A percentile compares a stretch with the other conserved stretches of the same genome.
These are phyloP conservation scores for Knipowitschia caucasica DNA, from an alignment of 2,797 vertebrate genomes.

Conservation along the genomic window DNA sequence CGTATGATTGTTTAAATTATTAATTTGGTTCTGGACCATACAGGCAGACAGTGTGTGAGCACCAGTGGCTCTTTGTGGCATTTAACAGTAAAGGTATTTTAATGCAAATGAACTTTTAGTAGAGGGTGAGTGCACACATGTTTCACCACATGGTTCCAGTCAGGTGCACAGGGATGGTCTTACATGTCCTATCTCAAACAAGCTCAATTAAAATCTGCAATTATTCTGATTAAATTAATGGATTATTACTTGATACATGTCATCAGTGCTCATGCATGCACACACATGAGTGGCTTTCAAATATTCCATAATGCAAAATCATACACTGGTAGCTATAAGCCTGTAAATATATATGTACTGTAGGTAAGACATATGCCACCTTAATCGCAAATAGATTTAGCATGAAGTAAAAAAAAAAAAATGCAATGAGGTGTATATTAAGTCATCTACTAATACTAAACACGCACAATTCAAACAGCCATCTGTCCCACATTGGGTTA, in stretches of 20 bases:
- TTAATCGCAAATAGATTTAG: background rate
- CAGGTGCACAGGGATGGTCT: conserved; percentile 7
- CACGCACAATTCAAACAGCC: background rate
- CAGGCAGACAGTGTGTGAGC: conserved; percentile 29
- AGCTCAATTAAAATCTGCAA: conserved; percentile 6
- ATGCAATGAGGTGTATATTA: background rate
- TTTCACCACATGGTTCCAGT: conserved; percentile 8
- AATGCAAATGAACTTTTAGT: conserved; percentile 46
- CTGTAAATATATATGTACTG: background rate
- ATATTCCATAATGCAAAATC: background rate
- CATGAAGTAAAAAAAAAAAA: conserved; percentile 1
- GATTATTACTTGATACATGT: conserved; percentile 26
- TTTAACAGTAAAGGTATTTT: conserved; percentile 42
- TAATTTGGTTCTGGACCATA: conserved; percentile 48
- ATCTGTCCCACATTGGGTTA: conserved; percentile 11
- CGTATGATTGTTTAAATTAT: conserved; percentile 74
- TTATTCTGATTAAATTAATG: conserved; percentile 26
- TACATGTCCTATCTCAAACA: background rate
- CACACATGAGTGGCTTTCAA: background rate
- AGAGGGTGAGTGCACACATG: conserved; percentile 21
- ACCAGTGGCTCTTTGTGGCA: conserved; percentile 19
- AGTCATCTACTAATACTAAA: conserved; percentile 1
- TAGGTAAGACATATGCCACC: background rate
- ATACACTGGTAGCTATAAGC: background rate
- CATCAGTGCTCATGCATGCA: conserved; percentile 1